These are phyloP conservation scores for Neogobius melanostomus DNA, from an alignment of 2,113 vertebrate species.

Conservation along the genomic window DNA sequence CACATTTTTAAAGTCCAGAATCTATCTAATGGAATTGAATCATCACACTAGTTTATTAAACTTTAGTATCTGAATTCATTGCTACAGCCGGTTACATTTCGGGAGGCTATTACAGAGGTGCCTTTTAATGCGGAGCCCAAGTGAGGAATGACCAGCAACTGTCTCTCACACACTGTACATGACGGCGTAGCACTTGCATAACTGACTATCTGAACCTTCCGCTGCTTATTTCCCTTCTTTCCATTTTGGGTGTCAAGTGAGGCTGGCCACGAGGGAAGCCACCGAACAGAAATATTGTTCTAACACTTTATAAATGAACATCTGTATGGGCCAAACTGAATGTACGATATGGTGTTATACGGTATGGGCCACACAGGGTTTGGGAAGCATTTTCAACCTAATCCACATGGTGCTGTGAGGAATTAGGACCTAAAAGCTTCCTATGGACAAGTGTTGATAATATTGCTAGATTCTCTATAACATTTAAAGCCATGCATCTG, in stretches of 20 bases:
- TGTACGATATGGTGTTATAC: background rate
- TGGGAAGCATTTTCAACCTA: background rate
- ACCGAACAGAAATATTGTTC: constrained; percentile 13
- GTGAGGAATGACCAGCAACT: background rate
- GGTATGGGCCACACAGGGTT: background rate
- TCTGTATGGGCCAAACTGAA: background rate
- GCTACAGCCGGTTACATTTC: no score
- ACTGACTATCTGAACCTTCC: constrained; percentile 40
- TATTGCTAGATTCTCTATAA: no score
- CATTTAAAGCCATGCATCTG: no score
- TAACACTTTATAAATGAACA: background rate
- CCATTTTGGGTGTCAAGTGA: constrained; percentile 27
- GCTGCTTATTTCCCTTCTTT: constrained; percentile 38
- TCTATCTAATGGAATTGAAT: no score
- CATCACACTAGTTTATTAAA: no score
- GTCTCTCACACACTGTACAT: constrained; percentile 20
- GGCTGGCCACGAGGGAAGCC: constrained; percentile 5
- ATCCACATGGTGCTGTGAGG: background rate
- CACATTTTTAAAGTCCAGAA: no score
- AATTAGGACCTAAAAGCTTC: no score
- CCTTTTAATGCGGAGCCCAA: no score
- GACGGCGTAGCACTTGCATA: constrained; percentile 33
- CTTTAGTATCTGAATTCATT: no score
- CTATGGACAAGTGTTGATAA: no score
- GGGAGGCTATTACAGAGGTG: no score